These are phyloP conservation scores for Patiria pectinifera DNA, from an alignment of 53 echinoderm and acorn worm genomes.

Conservation along the genomic window DNA sequence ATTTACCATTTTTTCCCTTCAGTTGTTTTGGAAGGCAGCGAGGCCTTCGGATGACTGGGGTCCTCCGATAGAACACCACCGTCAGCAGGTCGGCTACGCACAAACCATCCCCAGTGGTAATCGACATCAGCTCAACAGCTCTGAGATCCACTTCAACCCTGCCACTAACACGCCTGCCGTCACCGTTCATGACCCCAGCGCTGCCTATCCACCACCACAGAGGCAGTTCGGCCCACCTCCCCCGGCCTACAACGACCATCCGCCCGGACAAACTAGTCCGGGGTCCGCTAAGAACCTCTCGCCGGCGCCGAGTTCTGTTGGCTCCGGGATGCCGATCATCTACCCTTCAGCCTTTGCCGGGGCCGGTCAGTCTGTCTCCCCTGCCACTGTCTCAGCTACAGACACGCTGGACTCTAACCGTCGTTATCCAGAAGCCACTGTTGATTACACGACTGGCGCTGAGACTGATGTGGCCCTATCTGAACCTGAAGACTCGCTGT, in stretches of 20 bases:
- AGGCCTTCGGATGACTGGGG: conserved; percentile 60
- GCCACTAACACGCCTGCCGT: background rate
- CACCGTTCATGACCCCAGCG: background rate
- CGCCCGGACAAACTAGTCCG: conserved; percentile 11
- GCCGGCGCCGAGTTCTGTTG: conserved; percentile 38
- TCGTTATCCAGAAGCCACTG: conserved; percentile 7
- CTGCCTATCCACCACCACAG: background rate
- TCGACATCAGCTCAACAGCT: background rate
- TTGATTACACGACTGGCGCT: conserved; percentile 21
- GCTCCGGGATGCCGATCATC: conserved; percentile 27
- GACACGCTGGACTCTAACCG: conserved; percentile 37
- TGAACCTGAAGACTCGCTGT: conserved; percentile 27
- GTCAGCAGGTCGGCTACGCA: conserved; percentile 42
- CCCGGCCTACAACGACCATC: conserved; percentile 28
- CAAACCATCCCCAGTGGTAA: background rate
- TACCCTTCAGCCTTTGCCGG: conserved; percentile 24
- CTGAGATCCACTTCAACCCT: conserved; percentile 48
- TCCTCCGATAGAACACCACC: conserved; percentile 52
- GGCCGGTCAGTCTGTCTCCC: conserved; percentile 3
- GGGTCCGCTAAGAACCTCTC: conserved; percentile 30
- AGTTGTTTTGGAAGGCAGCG: conserved; percentile 67
- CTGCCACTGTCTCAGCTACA: conserved; percentile 41
- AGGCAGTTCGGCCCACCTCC: conserved; percentile 28
- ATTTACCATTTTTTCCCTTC: background rate
- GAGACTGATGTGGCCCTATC: conserved; percentile 41